phyloP scores from a whole-genome alignment of 2,113 vertebrate species.

The Gavialis gangeticus region DNA sequence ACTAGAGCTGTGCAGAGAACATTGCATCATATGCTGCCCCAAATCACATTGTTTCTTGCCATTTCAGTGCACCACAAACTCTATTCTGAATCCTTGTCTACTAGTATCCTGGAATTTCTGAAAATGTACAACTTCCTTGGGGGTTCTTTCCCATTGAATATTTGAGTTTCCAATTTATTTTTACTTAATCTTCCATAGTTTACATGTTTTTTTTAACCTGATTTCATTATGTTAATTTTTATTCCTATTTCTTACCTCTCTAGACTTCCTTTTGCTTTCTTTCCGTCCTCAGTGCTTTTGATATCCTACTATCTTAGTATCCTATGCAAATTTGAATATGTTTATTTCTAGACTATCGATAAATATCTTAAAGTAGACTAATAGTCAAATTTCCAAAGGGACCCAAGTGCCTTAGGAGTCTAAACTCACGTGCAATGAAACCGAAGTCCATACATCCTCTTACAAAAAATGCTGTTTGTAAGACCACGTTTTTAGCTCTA shows the following conservation, averaged over 20 bases:
- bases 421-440: neutral
- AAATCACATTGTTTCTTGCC: neutral
- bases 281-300: neutral
- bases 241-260: neutral
- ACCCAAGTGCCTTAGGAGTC: neutral
- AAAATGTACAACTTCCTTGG: neutral
- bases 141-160: neutral
- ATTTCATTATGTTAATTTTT: neutral
- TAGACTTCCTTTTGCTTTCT: neutral
- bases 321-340: fast-evolving
- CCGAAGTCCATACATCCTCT: neutral
- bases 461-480: neutral
- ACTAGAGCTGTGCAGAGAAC: neutral
- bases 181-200: neutral
- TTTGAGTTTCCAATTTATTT: neutral
- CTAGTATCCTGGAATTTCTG: neutral
- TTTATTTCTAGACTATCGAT: neutral
- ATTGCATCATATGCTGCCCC: fast-evolving
- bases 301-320: neutral
- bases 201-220: neutral
- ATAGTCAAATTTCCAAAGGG: neutral
- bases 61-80: neutral
- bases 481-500: no score
- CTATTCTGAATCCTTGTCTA: neutral
- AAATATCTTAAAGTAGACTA: neutral